Evolutionary conservation across 1,140 invertebrate genomes (phyloP).

Genomic region (Druon quercuslanigerum): DNA sequence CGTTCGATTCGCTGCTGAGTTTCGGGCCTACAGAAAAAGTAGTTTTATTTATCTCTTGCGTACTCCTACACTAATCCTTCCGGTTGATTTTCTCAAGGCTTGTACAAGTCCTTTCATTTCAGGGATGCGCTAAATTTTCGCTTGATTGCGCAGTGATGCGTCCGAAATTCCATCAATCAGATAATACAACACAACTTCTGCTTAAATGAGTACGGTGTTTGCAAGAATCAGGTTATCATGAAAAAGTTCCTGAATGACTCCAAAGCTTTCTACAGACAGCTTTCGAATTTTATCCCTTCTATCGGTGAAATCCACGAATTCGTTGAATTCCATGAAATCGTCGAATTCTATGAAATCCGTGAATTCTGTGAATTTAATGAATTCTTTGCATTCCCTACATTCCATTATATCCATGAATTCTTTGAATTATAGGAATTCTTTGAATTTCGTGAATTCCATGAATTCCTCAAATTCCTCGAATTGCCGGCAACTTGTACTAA

Average conservation of each 20-base stretch:
- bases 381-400: no score
- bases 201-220: slow-evolving; percentile 30
- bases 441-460: no score
- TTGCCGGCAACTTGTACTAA: no score
- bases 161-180: no score
- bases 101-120: not conserved
- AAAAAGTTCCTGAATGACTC: slow-evolving; percentile 16
- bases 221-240: slow-evolving; percentile 35
- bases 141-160: slow-evolving; percentile 13
- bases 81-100: not conserved
- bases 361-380: no score
- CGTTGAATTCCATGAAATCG: no score
- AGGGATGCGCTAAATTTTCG: not conserved
- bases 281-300: not conserved
- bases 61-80: not conserved
- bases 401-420: no score
- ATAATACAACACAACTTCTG: slow-evolving; percentile 20
- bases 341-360: no score
- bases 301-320: no score
- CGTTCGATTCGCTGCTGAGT: not conserved
- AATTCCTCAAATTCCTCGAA: no score
- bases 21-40: not conserved
- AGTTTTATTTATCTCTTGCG: not conserved
- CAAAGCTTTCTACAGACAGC: not conserved
- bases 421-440: no score